Base-by-base conservation (phyloP, 2,113 vertebrate species). In the Hemichromis elongatus region DNA sequence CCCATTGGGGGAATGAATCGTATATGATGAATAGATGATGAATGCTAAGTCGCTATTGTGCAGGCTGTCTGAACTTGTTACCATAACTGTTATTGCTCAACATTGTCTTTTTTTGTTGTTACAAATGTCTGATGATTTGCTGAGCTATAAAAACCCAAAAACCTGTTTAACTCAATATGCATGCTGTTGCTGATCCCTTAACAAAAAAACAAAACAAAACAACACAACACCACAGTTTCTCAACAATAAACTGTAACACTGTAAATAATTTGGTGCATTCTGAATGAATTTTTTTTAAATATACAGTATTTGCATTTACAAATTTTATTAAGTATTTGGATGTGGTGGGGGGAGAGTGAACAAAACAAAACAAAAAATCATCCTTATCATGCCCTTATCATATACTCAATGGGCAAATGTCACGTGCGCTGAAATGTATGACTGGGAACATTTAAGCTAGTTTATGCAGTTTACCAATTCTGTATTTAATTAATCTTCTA, bases 241-340 rank as follows among this genome's bases (percentile, higher is more conserved):
- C 68, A 56, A 57, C 63, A 93, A 89, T 93, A 90, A 93, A 88
- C 11, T 79, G 55, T 70, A 79, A 75, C 40, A 77, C 30, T 75
- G 70, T 75, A 50, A 75, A 75, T 75, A 52, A 75, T 28, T 52
- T 75, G 13, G 45, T n/a, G 10, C 6, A 33, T 6, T 66, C 0
- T 52, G 45, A 30, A 18, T 50, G 45, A 75, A 75, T 75, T 75
- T 10, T 75, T 10, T 52, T 75, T 47, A 1, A 75, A 75, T 33
- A 52, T 75, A n/a, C 16, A 75, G 45, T 9, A 75, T n/a, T 52
- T 33, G 70, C 13, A 52, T 50, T 24, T 30, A 18, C 68, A 12
- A 30, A 50, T 13, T 6, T 75, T 75, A 28, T 45, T 45, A 28
- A 73, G 24, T 47, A 28, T 57, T 59, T 12, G 0, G 50, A 7